Evolutionary conservation across 30 jellyfish, hydroid and myxozoan species (phyloP).

Genomic region (Cassiopea andromeda): DNA sequence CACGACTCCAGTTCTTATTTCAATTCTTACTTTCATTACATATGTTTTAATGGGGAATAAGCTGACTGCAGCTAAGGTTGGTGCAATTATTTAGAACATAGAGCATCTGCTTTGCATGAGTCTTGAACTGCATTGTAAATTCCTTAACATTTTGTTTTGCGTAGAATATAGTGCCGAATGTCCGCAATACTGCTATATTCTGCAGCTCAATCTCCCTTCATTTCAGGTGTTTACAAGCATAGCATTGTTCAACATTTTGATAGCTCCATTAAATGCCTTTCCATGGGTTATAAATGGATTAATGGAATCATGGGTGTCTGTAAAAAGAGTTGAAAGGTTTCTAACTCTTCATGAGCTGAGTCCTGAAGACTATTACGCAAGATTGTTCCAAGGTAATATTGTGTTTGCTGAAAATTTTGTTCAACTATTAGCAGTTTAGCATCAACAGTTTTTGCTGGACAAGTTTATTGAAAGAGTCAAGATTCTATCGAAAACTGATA

Average conservation of each 20-base stretch:
- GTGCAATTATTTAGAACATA: not conserved
- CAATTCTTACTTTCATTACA: constrained; percentile 86
- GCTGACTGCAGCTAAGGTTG: constrained; percentile 97
- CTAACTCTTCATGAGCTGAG: constrained; percentile 75
- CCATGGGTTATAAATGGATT: constrained; percentile 98
- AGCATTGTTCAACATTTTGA: constrained; percentile 86
- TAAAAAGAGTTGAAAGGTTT: constrained; percentile 79
- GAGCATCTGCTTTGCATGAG: not conserved
- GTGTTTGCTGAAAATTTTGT: not conserved
- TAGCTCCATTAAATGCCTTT: constrained; percentile 93
- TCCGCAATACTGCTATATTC: too few relatives aligned
- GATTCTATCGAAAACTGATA: too few relatives aligned
- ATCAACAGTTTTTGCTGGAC: not conserved
- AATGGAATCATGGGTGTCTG: constrained; percentile 94
- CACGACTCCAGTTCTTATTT: constrained; percentile 91
- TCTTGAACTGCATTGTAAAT: not conserved
- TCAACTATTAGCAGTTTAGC: not conserved
- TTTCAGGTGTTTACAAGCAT: constrained; percentile 95
- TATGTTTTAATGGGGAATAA: constrained; percentile 81
- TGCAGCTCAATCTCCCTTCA: not conserved
- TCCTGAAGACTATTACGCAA: constrained; percentile 70
- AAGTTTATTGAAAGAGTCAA: too few relatives aligned
- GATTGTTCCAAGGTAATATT: constrained; percentile 51
- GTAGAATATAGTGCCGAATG: not conserved
- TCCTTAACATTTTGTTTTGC: not conserved